Percentiles rank a stretch among this genome's conserved stretches.
phyloP scores from a whole-genome alignment of 2,113 vertebrate species.

The Phyllostomus discolor region DNA sequence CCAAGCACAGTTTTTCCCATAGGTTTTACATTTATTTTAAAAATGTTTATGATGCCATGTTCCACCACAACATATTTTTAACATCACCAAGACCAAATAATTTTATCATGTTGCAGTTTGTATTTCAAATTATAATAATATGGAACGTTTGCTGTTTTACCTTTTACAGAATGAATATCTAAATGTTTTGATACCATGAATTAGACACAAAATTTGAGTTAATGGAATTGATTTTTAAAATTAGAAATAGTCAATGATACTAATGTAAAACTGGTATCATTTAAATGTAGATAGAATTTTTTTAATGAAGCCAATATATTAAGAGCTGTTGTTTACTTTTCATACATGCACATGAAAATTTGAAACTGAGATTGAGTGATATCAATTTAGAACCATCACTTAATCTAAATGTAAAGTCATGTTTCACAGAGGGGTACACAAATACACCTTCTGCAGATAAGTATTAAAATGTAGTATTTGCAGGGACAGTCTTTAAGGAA shows the following conservation, averaged over 20 bases:
- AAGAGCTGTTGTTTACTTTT: not conserved
- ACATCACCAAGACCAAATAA: not conserved
- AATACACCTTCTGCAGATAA: not conserved
- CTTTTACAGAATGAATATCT: not conserved
- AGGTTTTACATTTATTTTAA: not conserved
- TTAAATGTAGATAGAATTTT: not conserved
- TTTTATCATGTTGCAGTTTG: not conserved
- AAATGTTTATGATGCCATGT: not conserved
- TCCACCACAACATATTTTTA: not conserved
- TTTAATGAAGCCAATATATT: not conserved
- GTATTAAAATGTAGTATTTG: not conserved
- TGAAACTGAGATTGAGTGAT: not conserved
- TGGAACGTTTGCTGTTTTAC: not conserved
- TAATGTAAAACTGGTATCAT: not conserved
- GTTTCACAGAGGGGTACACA: not conserved
- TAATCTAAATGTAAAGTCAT: not conserved
- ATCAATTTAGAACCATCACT: not conserved
- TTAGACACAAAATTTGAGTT: not conserved
- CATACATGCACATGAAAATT: not conserved
- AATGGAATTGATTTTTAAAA: not conserved
- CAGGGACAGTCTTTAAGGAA: not conserved
- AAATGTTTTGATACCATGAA: not conserved
- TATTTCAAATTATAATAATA: not conserved
- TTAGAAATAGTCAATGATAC: not conserved
- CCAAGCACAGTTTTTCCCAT: not conserved